These are phyloP conservation scores for Synergus japonicus DNA, from an alignment of 2,888 invertebrate genomes.

Conservation along the genomic window DNA sequence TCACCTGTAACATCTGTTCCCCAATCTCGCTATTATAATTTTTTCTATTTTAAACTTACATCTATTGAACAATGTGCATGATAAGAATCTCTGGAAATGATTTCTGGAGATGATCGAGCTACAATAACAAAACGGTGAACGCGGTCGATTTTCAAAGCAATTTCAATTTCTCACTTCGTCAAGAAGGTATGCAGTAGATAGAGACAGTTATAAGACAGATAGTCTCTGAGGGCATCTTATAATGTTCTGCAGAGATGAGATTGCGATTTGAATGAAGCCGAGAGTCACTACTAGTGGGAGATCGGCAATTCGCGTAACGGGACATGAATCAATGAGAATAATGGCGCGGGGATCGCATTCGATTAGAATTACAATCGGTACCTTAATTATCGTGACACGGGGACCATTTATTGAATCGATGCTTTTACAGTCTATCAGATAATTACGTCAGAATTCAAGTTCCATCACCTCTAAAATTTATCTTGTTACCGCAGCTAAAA, in stretches of 20 bases:
- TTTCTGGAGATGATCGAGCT: conserved; percentile 27
- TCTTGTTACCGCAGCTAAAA: background rate
- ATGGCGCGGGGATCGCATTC: conserved; percentile 45
- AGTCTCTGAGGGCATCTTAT: conserved; percentile 33
- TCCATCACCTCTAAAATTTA: background rate
- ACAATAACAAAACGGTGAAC: conserved; percentile 30
- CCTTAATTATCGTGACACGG: conserved; percentile 53
- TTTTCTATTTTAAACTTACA: background rate
- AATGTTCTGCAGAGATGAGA: conserved; percentile 35
- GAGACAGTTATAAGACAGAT: conserved; percentile 32
- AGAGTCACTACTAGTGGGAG: conserved; percentile 30
- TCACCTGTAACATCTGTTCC: background rate
- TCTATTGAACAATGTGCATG: background rate
- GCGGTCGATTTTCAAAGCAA: conserved; percentile 11
- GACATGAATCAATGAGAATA: conserved; percentile 30
- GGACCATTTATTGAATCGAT: conserved; percentile 42
- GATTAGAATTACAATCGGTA: conserved; percentile 55
- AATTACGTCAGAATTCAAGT: background rate
- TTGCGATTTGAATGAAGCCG: conserved; percentile 37
- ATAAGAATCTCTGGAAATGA: background rate
- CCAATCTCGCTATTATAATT: background rate
- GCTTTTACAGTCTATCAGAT: conserved; percentile 5
- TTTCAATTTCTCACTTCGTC: conserved; percentile 38
- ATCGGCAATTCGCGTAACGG: conserved; percentile 34
- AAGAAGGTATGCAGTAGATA: conserved; percentile 21